Base-by-base conservation (phyloP, 64 coral and sea anemone species). In the Acropora tenuis region DNA sequence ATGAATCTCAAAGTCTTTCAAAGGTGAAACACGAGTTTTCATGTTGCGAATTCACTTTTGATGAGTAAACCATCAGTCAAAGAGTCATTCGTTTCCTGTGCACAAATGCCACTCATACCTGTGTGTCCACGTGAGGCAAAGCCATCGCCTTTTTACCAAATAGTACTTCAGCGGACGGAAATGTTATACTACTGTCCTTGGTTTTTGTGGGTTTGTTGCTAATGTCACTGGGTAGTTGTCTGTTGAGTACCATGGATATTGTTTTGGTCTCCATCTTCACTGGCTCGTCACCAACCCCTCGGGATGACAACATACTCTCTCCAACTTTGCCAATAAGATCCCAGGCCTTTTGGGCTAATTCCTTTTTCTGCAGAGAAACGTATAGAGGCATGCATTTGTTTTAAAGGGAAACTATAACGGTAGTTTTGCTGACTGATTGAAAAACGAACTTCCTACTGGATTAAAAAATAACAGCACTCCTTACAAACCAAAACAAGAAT, bases 221-320 rank as follows among this genome's bases (percentile, higher is more conserved):
- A 50, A 97, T 59, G 9, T 88, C n/a, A 4, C 43, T 52, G 1
- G 92, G 86, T 55, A 40, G 5, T 48, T 84, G 79, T 68, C 95
- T 93, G 18, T 84, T 47, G 49, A 94, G 42, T 43, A 90, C 46
- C 95, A 97, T 88, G 20, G 71, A 80, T 15, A 97, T 93, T 3
- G 55, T 77, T 67, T 97, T 80, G 15, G 95, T 97, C 67, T 88
- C 43, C 16, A 97, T 41, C 68, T 82, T 19, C 5, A 91, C 50
- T 42, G 89, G 63, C 20, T 88, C 48, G 19, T 94, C 92, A 61
- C 76, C 80, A 59, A 74, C 68, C 15, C 53, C 82, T 43, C 40
- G 79, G 11, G 88, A 86, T 8, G 88, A 82, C 50, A 97, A 46
- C 30, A 97, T 66, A 52, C 91, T 94, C 47, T 91, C 92, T 47